Evolutionary conservation across 2,797 vertebrate species (phyloP).

Genomic region (Leptatherina wallacei): DNA sequence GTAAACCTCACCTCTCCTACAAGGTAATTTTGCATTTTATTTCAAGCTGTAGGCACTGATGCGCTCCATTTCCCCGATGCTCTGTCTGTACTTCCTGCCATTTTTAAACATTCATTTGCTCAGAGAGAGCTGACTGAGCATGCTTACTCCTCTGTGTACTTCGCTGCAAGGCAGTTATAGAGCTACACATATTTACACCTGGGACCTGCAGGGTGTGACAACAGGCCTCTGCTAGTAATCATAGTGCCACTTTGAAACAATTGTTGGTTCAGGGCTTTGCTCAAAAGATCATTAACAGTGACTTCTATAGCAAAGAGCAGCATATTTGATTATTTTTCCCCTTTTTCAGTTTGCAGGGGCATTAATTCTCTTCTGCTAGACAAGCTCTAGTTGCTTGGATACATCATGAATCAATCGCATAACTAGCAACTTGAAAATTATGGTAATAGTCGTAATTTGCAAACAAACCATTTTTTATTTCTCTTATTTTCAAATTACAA

Average conservation of each 20-base stretch:
- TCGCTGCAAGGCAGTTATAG: constrained; percentile 29
- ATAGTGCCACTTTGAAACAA: constrained; percentile 27
- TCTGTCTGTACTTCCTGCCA: constrained; percentile 22
- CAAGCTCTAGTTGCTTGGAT: constrained; percentile 10
- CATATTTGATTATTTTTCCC: constrained; percentile 23
- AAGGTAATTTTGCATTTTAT: constrained; percentile 16
- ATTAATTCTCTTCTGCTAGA: constrained; percentile 23
- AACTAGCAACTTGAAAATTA: constrained; percentile 33
- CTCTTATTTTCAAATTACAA: constrained; percentile 16
- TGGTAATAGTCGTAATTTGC: constrained; percentile 21
- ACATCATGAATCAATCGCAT: constrained; percentile 25
- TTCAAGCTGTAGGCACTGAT: constrained; percentile 14
- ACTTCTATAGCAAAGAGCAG: constrained; percentile 24
- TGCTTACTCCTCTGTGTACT: constrained; percentile 16
- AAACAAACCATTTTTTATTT: not conserved
- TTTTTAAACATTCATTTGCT: constrained; percentile 56
- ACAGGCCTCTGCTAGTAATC: constrained; percentile 42
- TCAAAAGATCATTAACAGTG: constrained; percentile 51
- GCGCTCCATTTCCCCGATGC: constrained; percentile 16
- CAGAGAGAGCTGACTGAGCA: constrained; percentile 41
- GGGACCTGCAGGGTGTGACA: constrained; percentile 28
- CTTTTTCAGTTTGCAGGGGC: constrained; percentile 35
- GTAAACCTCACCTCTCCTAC: not conserved
- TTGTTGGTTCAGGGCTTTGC: constrained; percentile 44
- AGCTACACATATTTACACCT: constrained; percentile 48